These are phyloP conservation scores for Mastomys coucha DNA, from an alignment of 2,113 vertebrate species.

Conservation along the genomic window DNA sequence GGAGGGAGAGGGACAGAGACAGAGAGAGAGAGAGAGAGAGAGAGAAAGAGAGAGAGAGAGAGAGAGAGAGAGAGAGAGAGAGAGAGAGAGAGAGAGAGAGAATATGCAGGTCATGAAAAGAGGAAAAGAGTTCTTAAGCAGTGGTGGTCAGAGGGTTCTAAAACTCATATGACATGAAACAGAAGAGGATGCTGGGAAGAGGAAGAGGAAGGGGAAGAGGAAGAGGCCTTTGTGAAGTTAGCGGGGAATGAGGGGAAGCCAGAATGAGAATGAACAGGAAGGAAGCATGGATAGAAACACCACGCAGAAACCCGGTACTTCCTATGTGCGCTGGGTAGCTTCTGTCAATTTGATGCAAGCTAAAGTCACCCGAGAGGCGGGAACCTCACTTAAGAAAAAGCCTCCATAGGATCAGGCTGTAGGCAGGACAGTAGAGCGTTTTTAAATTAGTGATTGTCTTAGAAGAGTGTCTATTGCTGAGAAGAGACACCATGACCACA, in stretches of 20 bases:
- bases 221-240: too few species aligned
- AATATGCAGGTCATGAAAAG: background rate
- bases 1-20: too few species aligned
- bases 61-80: too few species aligned
- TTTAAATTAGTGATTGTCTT: background rate
- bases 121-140: background rate
- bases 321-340: background rate
- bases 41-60: background rate
- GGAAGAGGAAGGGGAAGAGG: background rate
- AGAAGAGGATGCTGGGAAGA: background rate
- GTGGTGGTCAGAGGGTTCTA: background rate
- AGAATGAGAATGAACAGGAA: background rate
- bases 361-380: background rate
- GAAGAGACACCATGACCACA: too few species aligned
- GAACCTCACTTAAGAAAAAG: background rate
- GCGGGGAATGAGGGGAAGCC: background rate
- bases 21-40: too few species aligned
- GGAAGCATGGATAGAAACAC: background rate
- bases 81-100: background rate
- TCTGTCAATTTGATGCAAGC: background rate
- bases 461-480: too few species aligned
- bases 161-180: background rate
- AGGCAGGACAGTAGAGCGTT: background rate
- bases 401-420: background rate
- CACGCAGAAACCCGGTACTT: accelerated